Conservation (phyloP, 2,888 invertebrate genomes). For the Limnephilus rhombicus region DNA sequence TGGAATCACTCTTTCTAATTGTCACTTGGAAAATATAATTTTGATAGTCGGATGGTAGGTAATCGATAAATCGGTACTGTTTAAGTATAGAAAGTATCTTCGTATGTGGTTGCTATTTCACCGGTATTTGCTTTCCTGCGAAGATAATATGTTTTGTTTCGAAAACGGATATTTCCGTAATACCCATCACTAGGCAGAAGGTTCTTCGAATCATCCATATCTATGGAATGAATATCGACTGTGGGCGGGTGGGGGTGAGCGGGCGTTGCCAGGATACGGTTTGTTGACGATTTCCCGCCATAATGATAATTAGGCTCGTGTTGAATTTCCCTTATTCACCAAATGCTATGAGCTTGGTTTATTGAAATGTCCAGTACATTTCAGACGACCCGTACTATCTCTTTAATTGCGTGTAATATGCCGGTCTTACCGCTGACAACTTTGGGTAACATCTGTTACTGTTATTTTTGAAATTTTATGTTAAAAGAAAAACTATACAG, state of each 20-base stretch:
- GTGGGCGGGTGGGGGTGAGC: slow-evolving; percentile 8
- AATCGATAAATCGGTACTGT: background rate
- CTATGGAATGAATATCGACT: slow-evolving; percentile 49
- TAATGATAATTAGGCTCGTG: slow-evolving; percentile 52
- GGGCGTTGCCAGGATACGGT: slow-evolving; percentile 62
- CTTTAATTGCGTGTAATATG: background rate
- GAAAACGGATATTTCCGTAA: background rate
- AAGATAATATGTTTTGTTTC: background rate
- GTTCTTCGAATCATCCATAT: slow-evolving; percentile 10
- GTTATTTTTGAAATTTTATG: too few species aligned
- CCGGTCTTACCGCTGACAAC: too few species aligned
- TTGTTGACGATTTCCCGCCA: slow-evolving; percentile 62
- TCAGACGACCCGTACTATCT: background rate
- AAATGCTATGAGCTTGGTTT: background rate
- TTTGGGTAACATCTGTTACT: too few species aligned
- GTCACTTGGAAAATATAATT: background rate
- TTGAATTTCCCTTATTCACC: slow-evolving; percentile 38
- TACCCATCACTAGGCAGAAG: background rate
- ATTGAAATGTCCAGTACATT: background rate
- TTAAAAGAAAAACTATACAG: too few species aligned
- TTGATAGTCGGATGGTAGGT: background rate
- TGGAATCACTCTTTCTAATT: background rate
- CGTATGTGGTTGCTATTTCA: background rate
- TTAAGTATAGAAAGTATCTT: background rate
- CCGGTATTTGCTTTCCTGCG: background rate